Evolutionary conservation across 2,113 vertebrate species (phyloP).

Genomic region (Lutjanus erythropterus): DNA sequence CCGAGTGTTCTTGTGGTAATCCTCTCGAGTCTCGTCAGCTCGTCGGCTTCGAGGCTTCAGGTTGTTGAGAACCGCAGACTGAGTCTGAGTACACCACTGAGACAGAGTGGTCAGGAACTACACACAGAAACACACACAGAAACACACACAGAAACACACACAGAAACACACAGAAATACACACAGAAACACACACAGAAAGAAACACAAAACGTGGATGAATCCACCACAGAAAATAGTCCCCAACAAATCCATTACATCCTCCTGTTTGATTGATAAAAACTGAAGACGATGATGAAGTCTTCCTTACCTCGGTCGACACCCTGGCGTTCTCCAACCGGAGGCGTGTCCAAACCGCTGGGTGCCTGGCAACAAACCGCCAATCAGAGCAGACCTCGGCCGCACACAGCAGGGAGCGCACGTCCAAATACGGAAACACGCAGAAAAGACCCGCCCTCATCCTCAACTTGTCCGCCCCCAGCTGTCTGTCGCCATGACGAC

Average conservation of each 20-base stretch:
- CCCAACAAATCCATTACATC: no score
- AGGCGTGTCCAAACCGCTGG: constrained; percentile 93
- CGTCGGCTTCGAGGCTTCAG: constrained; percentile 90
- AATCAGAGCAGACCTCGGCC: constrained; percentile 91
- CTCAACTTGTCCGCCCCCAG: constrained; percentile 89
- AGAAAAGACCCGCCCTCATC: constrained; percentile 91
- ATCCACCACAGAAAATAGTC: no score
- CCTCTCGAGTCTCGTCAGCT: constrained; percentile 91
- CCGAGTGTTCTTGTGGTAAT: constrained; percentile 92
- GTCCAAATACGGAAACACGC: constrained; percentile 94
- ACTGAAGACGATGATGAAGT: neutral
- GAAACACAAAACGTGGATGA: neutral
- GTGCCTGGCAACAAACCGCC: constrained; percentile 92
- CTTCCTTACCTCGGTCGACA: constrained; percentile 77
- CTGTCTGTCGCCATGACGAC: constrained; percentile 81
- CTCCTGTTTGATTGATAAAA: no score
- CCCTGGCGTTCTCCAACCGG: constrained; percentile 89
- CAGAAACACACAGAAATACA: constrained; percentile 34
- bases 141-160: constrained; percentile 36
- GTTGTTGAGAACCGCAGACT: constrained; percentile 91
- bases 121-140: constrained; percentile 29
- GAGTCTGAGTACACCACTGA: constrained; percentile 95
- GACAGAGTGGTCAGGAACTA: constrained; percentile 93
- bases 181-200: neutral
- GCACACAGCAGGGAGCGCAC: constrained; percentile 88